Evolutionary conservation across 1,140 invertebrate genomes (phyloP).

Genomic region (Anoplophora glabripennis): DNA sequence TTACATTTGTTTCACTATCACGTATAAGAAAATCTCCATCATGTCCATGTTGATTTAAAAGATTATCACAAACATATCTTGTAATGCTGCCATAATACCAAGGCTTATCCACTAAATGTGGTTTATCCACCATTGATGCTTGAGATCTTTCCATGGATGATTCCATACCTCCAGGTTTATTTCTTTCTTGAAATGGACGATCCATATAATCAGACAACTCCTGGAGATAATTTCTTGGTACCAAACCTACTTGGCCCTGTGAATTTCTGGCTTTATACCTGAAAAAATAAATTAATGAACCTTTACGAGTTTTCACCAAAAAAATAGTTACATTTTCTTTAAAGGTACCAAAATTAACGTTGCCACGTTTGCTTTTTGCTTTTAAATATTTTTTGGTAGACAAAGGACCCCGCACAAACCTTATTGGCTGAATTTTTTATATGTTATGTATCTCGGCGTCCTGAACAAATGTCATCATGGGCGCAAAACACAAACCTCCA

Average conservation of each 20-base stretch:
- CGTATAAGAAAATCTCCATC: conserved; percentile 98
- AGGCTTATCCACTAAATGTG: conserved; percentile 72
- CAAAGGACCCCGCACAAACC: too few relatives aligned
- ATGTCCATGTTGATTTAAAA: conserved; percentile 90
- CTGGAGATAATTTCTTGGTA: conserved; percentile 95
- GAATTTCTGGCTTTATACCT: conserved; percentile 91
- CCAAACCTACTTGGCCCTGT: conserved; percentile 86
- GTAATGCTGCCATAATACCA: conserved; percentile 98
- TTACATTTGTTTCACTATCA: conserved; percentile 98
- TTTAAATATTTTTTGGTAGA: too few relatives aligned
- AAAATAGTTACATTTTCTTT: too few relatives aligned
- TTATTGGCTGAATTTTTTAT: too few relatives aligned
- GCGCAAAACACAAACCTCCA: too few relatives aligned
- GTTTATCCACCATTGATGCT: conserved; percentile 55
- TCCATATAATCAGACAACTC: conserved; percentile 84
- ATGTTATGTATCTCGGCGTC: too few relatives aligned
- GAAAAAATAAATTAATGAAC: too few relatives aligned
- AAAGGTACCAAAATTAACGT: too few relatives aligned
- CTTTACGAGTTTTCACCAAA: too few relatives aligned
- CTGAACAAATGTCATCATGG: too few relatives aligned
- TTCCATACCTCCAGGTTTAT: conserved; percentile 52
- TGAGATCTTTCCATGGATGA: conserved; percentile 49
- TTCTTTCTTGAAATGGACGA: conserved; percentile 69
- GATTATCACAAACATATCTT: conserved; percentile 89
- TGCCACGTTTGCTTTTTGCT: too few relatives aligned